These are phyloP conservation scores for Pseudorhiza aurosa DNA, from an alignment of 30 jellyfish, hydroid and myxozoan species.

Conservation along the genomic window DNA sequence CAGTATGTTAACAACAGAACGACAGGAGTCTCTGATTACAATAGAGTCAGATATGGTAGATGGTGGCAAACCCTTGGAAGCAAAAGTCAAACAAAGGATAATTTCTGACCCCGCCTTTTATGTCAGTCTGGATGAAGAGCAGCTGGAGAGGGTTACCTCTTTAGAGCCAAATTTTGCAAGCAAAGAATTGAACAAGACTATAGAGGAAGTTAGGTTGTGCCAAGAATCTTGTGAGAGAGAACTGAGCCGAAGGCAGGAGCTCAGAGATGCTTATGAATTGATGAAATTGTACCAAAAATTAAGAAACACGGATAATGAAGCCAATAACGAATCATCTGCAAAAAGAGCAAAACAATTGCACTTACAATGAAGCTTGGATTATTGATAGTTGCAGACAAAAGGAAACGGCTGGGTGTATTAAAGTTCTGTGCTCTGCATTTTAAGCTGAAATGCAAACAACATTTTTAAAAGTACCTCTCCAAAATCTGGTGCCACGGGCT, in stretches of 20 bases:
- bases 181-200: conserved; percentile 12
- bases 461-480: too few relatives aligned
- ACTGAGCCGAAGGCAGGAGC: conserved; percentile 33
- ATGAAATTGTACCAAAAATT: conserved; percentile 8
- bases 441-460: too few relatives aligned
- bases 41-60: conserved; percentile 37
- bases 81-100: conserved; percentile 9
- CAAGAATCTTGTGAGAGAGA: conserved; percentile 68
- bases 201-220: conserved; percentile 18
- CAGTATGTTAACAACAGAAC: conserved; percentile 12
- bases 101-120: conserved; percentile 50
- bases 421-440: too few relatives aligned
- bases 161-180: conserved; percentile 23
- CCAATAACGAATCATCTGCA: background rate
- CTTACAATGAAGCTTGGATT: background rate
- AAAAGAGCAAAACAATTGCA: background rate
- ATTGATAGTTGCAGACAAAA: too few relatives aligned
- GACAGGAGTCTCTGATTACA: conserved; percentile 45
- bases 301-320: background rate
- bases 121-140: conserved; percentile 24
- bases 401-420: too few relatives aligned
- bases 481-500: too few relatives aligned
- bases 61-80: conserved; percentile 29
- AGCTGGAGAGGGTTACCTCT: conserved; percentile 35
- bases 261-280: conserved; percentile 59